Percentiles rank a stretch among this genome's conserved stretches.
phyloP scores from a whole-genome alignment of 2,797 vertebrate species.

The Rhodeus uyekii region DNA sequence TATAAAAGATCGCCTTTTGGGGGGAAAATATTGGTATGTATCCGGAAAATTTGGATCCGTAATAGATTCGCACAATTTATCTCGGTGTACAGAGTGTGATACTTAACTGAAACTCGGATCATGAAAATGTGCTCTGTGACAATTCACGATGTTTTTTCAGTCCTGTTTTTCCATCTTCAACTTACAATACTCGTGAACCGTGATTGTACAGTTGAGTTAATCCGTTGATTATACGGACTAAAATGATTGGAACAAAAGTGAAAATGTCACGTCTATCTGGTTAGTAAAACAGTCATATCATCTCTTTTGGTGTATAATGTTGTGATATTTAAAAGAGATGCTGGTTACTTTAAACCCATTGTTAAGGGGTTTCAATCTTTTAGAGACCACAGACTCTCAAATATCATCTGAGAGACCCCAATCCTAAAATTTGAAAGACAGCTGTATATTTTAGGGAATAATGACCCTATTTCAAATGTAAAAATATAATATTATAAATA shows the following conservation, averaged over 20 bases:
- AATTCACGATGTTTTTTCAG: too few relatives aligned
- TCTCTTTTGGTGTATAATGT: not conserved
- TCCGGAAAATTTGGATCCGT: not conserved
- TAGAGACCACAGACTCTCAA: not conserved
- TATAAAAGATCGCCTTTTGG: not conserved
- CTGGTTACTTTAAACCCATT: not conserved
- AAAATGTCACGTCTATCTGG: not conserved
- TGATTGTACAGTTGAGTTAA: not conserved
- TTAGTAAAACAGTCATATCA: not conserved
- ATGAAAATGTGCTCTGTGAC: not conserved
- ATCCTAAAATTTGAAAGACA: not conserved
- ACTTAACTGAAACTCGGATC: not conserved
- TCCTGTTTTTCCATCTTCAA: not conserved
- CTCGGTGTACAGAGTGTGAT: not conserved
- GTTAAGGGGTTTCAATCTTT: not conserved
- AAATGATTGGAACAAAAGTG: not conserved
- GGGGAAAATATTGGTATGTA: conserved; percentile 10
- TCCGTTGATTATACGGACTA: not conserved
- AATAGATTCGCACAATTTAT: not conserved
- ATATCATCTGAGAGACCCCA: not conserved
- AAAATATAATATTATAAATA: not conserved
- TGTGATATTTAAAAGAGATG: not conserved
- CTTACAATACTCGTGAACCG: too few relatives aligned
- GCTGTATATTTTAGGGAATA: too few relatives aligned
- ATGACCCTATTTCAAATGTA: too few relatives aligned